Percentiles rank a stretch among this genome's conserved stretches.
Evolutionary conservation across 2,888 invertebrate species (phyloP).

Genomic region (Calameuta filiformis): DNA sequence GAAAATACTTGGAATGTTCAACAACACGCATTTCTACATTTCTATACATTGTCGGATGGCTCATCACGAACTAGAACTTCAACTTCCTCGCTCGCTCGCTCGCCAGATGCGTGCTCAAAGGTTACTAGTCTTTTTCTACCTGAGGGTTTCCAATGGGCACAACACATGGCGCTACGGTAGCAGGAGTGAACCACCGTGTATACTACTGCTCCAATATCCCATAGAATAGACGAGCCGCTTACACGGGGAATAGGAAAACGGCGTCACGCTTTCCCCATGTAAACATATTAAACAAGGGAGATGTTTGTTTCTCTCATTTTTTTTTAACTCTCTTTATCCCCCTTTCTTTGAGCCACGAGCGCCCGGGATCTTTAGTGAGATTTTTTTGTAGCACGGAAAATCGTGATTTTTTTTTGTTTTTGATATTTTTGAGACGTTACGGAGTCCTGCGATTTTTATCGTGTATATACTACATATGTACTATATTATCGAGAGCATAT

Average conservation of each 20-base stretch:
- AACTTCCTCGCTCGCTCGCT: slow-evolving; percentile 30
- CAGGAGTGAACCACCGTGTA: not conserved
- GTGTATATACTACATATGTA: not conserved
- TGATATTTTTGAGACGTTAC: not conserved
- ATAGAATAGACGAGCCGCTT: not conserved
- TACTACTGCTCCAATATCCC: not conserved
- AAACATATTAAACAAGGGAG: slow-evolving; percentile 19
- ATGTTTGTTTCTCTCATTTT: slow-evolving; percentile 15
- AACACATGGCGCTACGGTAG: slow-evolving; percentile 50
- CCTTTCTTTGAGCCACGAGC: not conserved
- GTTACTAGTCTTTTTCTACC: slow-evolving; percentile 52
- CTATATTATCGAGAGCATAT: not conserved
- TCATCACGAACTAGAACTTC: not conserved
- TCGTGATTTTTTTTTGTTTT: not conserved
- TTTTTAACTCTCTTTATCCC: not conserved
- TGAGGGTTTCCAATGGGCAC: slow-evolving; percentile 51
- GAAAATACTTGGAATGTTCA: not conserved
- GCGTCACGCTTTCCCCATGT: slow-evolving; percentile 3
- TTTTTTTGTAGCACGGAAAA: not conserved
- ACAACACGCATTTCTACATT: not conserved
- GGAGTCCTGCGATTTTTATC: not conserved
- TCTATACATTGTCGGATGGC: not conserved
- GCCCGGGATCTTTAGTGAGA: not conserved
- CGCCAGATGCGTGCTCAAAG: slow-evolving; percentile 52
- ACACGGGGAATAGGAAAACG: not conserved